Conservation (phyloP, 2,797 vertebrate species). For the Gymnocypris eckloni region DNA sequence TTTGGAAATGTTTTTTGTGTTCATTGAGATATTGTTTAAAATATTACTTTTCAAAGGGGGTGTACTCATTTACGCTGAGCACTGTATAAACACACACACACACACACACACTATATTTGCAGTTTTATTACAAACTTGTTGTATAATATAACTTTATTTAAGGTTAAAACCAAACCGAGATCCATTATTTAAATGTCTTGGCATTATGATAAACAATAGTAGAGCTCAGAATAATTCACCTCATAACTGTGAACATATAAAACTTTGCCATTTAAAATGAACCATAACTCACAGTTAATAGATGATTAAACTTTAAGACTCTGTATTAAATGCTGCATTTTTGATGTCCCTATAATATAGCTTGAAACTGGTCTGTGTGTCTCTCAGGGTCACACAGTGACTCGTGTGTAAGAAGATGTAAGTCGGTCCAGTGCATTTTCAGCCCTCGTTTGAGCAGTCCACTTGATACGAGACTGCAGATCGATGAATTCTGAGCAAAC, state of each 20-base stretch:
- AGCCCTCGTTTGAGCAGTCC: background rate
- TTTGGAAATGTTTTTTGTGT: no score
- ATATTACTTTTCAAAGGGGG: no score
- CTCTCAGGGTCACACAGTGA: background rate
- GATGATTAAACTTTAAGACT: background rate
- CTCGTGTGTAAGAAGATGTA: background rate
- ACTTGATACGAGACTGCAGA: constrained; percentile 28
- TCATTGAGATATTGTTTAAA: no score
- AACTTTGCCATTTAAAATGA: background rate
- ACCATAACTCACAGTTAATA: constrained; percentile 5
- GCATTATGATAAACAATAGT: background rate
- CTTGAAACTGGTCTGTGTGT: background rate
- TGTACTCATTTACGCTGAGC: no score
- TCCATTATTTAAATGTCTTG: background rate
- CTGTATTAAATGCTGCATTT: no score
- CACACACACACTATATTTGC: background rate
- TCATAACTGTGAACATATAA: background rate
- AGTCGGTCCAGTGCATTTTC: background rate
- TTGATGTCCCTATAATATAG: background rate
- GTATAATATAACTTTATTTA: background rate
- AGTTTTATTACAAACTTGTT: background rate
- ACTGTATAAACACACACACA: no score
- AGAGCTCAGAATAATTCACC: background rate
- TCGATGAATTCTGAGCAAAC: constrained; percentile 31
- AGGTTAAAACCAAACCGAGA: background rate